These are phyloP conservation scores for Sitobion miscanthi DNA, from an alignment of 1,140 invertebrate genomes.

Conservation along the genomic window DNA sequence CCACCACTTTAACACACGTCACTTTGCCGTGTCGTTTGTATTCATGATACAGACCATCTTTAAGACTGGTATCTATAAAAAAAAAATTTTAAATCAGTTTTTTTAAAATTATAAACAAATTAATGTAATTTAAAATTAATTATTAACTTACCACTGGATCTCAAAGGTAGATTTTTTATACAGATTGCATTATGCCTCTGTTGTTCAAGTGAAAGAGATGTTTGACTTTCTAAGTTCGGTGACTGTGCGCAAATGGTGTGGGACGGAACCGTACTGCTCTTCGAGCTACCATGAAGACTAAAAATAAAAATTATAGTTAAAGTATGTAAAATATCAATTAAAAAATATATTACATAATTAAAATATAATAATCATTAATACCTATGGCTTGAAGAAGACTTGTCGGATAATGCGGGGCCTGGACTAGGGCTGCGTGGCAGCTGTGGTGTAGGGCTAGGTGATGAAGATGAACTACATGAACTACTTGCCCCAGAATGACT, in stretches of 20 bases:
- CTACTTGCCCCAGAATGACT: slow-evolving; percentile 60
- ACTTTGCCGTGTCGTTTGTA: slow-evolving; percentile 99
- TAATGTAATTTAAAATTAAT: slow-evolving; percentile 23
- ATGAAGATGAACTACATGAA: slow-evolving; percentile 57
- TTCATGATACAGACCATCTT: slow-evolving; percentile 97
- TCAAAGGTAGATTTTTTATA: slow-evolving; percentile 85
- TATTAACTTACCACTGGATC: slow-evolving; percentile 72
- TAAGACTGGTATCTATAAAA: slow-evolving; percentile 84
- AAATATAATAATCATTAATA: slow-evolving; percentile 26
- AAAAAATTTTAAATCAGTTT: slow-evolving; percentile 43
- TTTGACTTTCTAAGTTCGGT: slow-evolving; percentile 29
- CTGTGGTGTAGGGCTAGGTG: slow-evolving; percentile 41
- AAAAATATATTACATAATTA: background rate
- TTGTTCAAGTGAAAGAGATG: slow-evolving; percentile 67
- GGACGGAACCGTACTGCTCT: slow-evolving; percentile 62
- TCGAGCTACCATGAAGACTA: slow-evolving; percentile 59
- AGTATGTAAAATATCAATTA: background rate
- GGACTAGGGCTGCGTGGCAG: slow-evolving; percentile 39
- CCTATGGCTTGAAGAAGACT: slow-evolving; percentile 51
- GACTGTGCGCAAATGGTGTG: slow-evolving; percentile 61
- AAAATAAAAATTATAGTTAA: slow-evolving; percentile 34
- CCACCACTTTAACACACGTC: slow-evolving; percentile 89
- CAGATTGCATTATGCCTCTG: slow-evolving; percentile 85
- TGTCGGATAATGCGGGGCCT: slow-evolving; percentile 52
- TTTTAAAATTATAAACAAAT: background rate